These are phyloP conservation scores for Dreissena rostriformis DNA, from an alignment of 1,140 invertebrate genomes.

Conservation along the genomic window DNA sequence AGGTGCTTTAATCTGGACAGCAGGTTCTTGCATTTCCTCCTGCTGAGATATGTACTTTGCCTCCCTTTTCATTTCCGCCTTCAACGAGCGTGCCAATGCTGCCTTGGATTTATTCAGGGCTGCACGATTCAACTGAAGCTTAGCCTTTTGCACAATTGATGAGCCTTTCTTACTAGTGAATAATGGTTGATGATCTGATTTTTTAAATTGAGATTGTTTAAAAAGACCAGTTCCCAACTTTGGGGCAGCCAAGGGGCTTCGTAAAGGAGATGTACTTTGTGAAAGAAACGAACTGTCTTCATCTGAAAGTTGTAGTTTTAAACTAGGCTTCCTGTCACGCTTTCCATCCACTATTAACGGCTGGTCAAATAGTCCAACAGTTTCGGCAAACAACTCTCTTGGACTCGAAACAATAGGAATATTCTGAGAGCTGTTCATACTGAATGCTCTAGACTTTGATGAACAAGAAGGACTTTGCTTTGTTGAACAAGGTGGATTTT, in stretches of 20 bases:
- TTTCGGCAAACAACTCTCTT: slow-evolving; percentile 8
- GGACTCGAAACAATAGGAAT: not conserved
- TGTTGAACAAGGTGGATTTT: slow-evolving; percentile 13
- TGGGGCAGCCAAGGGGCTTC: slow-evolving; percentile 61
- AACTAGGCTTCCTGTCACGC: slow-evolving; percentile 77
- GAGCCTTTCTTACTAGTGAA: slow-evolving; percentile 21
- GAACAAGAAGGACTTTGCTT: not conserved
- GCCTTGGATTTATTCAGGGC: slow-evolving; percentile 77
- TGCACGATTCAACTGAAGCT: slow-evolving; percentile 77
- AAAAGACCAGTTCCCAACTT: slow-evolving; percentile 64
- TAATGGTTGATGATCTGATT: slow-evolving; percentile 42
- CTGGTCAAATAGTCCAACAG: slow-evolving; percentile 67
- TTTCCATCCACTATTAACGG: slow-evolving; percentile 80
- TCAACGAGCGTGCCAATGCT: slow-evolving; percentile 76
- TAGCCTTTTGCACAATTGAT: slow-evolving; percentile 74
- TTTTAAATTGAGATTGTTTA: slow-evolving; percentile 53
- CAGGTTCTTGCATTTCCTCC: slow-evolving; percentile 1
- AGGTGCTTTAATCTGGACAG: no score
- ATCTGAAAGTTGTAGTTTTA: slow-evolving; percentile 70
- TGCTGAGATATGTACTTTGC: slow-evolving; percentile 58
- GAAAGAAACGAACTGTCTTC: slow-evolving; percentile 19
- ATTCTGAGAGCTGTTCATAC: not conserved
- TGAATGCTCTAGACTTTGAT: not conserved
- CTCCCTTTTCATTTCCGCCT: slow-evolving; percentile 78
- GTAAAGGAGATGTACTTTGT: slow-evolving; percentile 41